Conservation (phyloP, 1,140 invertebrate species). For the Myzus persicae region DNA sequence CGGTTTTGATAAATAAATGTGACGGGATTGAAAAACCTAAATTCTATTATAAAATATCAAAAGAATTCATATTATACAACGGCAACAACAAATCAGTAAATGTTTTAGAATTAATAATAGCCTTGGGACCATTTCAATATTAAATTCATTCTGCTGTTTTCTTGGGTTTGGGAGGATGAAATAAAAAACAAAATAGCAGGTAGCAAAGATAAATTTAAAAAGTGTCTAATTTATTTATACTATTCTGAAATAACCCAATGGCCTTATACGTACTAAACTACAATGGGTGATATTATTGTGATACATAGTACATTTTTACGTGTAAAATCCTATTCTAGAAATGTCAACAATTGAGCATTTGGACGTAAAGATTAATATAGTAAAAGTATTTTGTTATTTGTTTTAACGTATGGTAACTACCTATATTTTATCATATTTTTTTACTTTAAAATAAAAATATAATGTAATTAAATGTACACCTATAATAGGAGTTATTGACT, state of each 20-base stretch:
- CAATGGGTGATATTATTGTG: background rate
- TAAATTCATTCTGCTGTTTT: background rate
- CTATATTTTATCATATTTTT: background rate
- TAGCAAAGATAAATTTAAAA: constrained; percentile 7
- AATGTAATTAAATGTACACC: background rate
- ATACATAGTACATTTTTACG: background rate
- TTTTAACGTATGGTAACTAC: background rate
- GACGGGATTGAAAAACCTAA: background rate
- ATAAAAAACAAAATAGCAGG: background rate
- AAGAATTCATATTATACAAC: background rate
- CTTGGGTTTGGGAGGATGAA: background rate
- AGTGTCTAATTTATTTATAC: background rate
- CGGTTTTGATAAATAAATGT: background rate
- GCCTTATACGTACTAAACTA: background rate
- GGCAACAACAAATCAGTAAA: background rate
- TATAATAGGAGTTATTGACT: too few species aligned
- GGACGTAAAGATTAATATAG: too few species aligned
- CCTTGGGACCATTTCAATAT: background rate
- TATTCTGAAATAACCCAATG: background rate
- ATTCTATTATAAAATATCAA: background rate
- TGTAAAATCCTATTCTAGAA: background rate
- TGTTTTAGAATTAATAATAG: background rate
- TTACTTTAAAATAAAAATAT: background rate
- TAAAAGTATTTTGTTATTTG: background rate
- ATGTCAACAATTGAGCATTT: background rate